Evolutionary conservation across 2,797 vertebrate species (phyloP).

Genomic region (Mus caroli): DNA sequence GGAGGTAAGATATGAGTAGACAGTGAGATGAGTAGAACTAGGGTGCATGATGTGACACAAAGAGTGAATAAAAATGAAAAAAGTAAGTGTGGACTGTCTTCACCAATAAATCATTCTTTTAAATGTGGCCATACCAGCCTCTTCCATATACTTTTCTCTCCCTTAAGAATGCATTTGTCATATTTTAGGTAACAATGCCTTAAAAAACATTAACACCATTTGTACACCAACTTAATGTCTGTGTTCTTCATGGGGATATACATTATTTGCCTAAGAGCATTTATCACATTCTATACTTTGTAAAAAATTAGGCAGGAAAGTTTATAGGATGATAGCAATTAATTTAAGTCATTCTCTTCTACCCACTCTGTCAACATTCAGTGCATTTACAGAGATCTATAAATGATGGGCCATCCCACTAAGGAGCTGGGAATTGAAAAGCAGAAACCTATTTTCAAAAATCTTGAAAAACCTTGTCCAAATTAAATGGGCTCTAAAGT

Average conservation of each 20-base stretch:
- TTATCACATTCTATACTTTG: not conserved
- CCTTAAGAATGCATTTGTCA: not conserved
- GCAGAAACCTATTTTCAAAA: not conserved
- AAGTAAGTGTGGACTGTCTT: not conserved
- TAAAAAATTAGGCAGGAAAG: not conserved
- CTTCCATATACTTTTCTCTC: not conserved
- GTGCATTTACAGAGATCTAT: constrained; percentile 15
- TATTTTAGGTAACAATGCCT: not conserved
- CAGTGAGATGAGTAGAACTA: not conserved
- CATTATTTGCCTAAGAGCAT: not conserved
- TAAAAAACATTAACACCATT: not conserved
- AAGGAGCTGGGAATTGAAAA: not conserved
- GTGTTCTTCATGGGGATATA: not conserved
- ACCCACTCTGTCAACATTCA: not conserved
- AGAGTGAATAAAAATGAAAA: not conserved
- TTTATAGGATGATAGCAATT: not conserved
- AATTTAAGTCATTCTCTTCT: not conserved
- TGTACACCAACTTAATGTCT: not conserved
- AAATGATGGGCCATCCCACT: not conserved
- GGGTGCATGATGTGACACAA: not conserved
- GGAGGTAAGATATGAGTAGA: not conserved
- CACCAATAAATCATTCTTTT: not conserved
- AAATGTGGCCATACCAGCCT: not conserved
- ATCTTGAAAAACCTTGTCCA: not conserved
- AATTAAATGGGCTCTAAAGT: not conserved